phyloP scores from a whole-genome alignment of 2,888 invertebrate species.

The Noctua janthe region DNA sequence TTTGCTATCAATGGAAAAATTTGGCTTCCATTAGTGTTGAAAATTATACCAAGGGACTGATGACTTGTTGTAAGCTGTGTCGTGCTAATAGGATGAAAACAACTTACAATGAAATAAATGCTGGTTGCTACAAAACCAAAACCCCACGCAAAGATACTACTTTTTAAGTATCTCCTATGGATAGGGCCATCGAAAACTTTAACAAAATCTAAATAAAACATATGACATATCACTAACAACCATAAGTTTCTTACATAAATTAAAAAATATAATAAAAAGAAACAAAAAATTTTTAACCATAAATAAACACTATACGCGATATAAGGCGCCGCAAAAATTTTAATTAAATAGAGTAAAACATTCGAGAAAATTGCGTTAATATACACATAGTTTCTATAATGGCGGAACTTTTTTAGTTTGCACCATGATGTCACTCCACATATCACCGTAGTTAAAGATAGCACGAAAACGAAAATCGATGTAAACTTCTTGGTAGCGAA shows the following conservation, averaged over 20 bases:
- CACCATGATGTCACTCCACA: slow-evolving; percentile 11
- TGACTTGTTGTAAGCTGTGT: neutral
- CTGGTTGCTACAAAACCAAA: slow-evolving; percentile 8
- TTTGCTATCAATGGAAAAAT: slow-evolving; percentile 24
- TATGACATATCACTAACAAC: slow-evolving; percentile 29
- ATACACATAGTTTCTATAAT: slow-evolving; percentile 10
- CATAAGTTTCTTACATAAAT: slow-evolving; percentile 12
- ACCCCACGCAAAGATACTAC: slow-evolving; percentile 23
- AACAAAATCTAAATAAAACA: slow-evolving; percentile 32
- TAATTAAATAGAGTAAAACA: slow-evolving; percentile 17
- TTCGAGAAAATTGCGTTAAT: slow-evolving; percentile 13
- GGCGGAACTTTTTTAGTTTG: slow-evolving; percentile 1
- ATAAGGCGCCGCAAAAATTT: neutral
- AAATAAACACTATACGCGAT: neutral
- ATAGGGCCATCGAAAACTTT: slow-evolving; percentile 22
- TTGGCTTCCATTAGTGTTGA: slow-evolving; percentile 10
- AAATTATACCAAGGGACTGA: neutral
- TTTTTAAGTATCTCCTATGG: slow-evolving; percentile 19
- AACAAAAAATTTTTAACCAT: neutral
- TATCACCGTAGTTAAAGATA: slow-evolving; percentile 5
- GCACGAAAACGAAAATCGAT: slow-evolving; percentile 12
- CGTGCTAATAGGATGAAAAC: slow-evolving; percentile 11
- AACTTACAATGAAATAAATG: slow-evolving; percentile 5
- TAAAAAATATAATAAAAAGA: slow-evolving; percentile 9
- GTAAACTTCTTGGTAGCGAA: neutral